phyloP scores from a whole-genome alignment of 2,888 invertebrate genomes.

The Dusona sp. region DNA sequence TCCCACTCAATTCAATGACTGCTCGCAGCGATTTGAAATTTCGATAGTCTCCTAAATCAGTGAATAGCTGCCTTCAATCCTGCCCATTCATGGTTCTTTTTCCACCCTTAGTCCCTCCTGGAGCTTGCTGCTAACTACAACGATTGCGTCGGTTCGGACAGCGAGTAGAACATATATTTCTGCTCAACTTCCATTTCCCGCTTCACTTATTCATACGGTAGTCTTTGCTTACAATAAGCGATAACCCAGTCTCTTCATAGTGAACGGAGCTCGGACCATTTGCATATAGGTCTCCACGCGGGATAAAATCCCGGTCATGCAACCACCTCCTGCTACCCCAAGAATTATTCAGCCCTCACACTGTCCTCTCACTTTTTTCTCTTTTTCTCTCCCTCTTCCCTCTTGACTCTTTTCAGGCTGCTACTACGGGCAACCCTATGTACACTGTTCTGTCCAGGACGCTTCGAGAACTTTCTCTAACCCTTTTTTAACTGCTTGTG shows the following conservation, averaged over 20 bases:
- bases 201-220: constrained; percentile 81
- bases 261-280: constrained; percentile 77
- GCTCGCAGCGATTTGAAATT: no score
- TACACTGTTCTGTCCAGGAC: constrained; percentile 45
- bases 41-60: constrained; percentile 11
- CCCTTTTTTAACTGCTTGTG: constrained; percentile 13
- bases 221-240: constrained; percentile 82
- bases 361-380: constrained; percentile 36
- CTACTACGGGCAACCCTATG: constrained; percentile 39
- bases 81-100: constrained; percentile 48
- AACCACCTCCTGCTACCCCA: constrained; percentile 65
- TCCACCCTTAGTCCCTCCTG: neutral
- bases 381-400: constrained; percentile 35
- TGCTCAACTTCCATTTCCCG: constrained; percentile 77
- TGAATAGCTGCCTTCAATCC: constrained; percentile 35
- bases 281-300: constrained; percentile 79
- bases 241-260: no score
- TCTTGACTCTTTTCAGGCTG: constrained; percentile 55
- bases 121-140: constrained; percentile 29
- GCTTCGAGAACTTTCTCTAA: constrained; percentile 63
- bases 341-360: constrained; percentile 61
- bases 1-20: no score
- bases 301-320: constrained; percentile 75
- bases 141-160: constrained; percentile 54
- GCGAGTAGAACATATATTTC: constrained; percentile 66